Percentiles rank a stretch among this genome's conserved stretches.
phyloP scores from a whole-genome alignment of 37 sponge, comb jelly and placozoan species.

The Geodia barretti region DNA sequence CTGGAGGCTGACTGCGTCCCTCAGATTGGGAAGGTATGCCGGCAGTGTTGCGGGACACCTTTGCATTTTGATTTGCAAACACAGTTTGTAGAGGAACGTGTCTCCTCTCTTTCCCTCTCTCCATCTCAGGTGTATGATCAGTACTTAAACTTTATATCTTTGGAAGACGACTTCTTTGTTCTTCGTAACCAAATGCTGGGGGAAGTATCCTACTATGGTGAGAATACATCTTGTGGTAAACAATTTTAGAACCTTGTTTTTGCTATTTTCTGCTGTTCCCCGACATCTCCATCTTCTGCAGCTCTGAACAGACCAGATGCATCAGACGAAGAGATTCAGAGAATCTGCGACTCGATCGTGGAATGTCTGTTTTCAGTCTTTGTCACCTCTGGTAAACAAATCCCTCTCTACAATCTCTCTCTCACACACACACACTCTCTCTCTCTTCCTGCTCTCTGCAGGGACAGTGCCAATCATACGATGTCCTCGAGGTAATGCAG shows the following conservation, averaged over 20 bases:
- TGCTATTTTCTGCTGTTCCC: background rate
- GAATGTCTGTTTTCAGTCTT: slow-evolving; percentile 94
- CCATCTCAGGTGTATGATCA: slow-evolving; percentile 86
- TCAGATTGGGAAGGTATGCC: slow-evolving; percentile 73
- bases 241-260: too few species aligned
- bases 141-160: slow-evolving; percentile 90
- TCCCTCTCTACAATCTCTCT: background rate
- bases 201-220: slow-evolving; percentile 88
- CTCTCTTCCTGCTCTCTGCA: background rate
- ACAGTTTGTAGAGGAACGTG: too few species aligned
- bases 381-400: slow-evolving; percentile 81
- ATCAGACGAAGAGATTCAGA: slow-evolving; percentile 81
- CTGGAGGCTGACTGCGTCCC: slow-evolving; percentile 69
- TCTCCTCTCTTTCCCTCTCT: background rate
- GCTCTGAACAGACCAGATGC: slow-evolving; percentile 89
- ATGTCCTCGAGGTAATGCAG: slow-evolving; percentile 98
- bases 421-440: background rate
- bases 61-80: background rate
- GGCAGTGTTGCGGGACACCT: background rate
- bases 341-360: slow-evolving; percentile 71
- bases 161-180: slow-evolving; percentile 94
- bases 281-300: slow-evolving; percentile 15
- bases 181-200: slow-evolving; percentile 63
- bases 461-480: slow-evolving; percentile 92
- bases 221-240: background rate